Evolutionary conservation across 1,140 invertebrate species (phyloP), one percentile per base, ranked within the genome.

Genomic region (Drosophila bipectinata): DNA sequence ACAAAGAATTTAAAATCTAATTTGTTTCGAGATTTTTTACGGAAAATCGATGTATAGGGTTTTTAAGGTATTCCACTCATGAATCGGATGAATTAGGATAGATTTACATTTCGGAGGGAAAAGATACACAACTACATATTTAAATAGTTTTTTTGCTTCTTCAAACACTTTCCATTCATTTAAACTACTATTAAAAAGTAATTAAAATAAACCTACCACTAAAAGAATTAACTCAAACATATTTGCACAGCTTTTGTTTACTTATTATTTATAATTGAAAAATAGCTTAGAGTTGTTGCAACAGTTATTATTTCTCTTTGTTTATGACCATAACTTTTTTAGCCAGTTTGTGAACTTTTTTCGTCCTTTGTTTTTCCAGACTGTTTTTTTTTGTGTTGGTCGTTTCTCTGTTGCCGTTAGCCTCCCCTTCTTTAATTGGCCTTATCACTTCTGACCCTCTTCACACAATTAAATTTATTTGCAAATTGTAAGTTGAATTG

Each of bases 381-480:
- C 2, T 18, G 7, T 3, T 47, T 61, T 62, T 62, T 62, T 45
- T 39, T n/a, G 32, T n/a, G 14, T 21, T 55, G n/a, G 5, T 28
- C 32, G 28, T 55, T 54, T 28, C 18, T 10, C 9, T 45, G 15
- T 14, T 67, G 41, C 10, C 12, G 10, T 37, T n/a, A 41, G 62
- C 59, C 60, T 55, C 41, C 39, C 37, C 5, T 14, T 48, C n/a
- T 48, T 28, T 44, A 48, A 44, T 39, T 56, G 45, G 34, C 68
- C 55, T 55, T 56, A 56, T 55, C 63, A 71, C 26, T 76, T 56
- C 39, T 32, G 61, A 54, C 49, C 62, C 78, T 67, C 57, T 60
- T 51, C 49, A 71, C 56, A 76, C 68, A 85, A 85, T 87, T 85
- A 87, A 66, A 85, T 85, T 87, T 82, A 87, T 85, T 87, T 85